A percentile compares a stretch with the other conserved stretches of the same genome.
phyloP scores from a whole-genome alignment of 1,140 invertebrate species.

The Phortica variegata region DNA sequence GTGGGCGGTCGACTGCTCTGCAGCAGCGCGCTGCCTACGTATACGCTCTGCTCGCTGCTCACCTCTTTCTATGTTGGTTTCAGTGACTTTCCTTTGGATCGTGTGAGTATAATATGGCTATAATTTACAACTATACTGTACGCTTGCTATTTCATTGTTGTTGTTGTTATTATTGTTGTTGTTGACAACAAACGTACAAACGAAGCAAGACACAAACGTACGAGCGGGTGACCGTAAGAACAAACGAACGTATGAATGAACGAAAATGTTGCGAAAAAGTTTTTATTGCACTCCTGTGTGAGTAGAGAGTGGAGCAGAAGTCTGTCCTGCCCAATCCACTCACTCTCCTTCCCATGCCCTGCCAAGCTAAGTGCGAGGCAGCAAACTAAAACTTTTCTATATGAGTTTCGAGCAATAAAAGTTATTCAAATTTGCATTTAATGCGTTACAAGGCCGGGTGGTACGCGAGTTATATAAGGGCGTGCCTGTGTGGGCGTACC shows the following conservation, averaged over 20 bases:
- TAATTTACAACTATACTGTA: slow-evolving; percentile 32
- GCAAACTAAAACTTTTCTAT: too few relatives aligned
- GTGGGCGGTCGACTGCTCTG: slow-evolving; percentile 37
- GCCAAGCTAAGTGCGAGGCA: too few relatives aligned
- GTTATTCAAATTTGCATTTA: slow-evolving; percentile 48
- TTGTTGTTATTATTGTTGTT: too few relatives aligned
- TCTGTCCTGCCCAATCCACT: slow-evolving; percentile 5
- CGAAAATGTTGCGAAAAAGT: slow-evolving; percentile 29
- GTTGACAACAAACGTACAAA: slow-evolving; percentile 35
- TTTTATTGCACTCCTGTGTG: slow-evolving; percentile 53
- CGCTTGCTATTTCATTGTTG: slow-evolving; percentile 46
- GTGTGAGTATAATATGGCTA: slow-evolving; percentile 49
- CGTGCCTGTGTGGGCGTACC: slow-evolving; percentile 15
- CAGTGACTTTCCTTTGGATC: slow-evolving; percentile 49
- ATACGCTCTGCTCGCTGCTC: slow-evolving; percentile 36
- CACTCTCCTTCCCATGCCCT: not conserved
- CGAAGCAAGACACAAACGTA: too few relatives aligned
- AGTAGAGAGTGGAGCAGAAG: too few relatives aligned
- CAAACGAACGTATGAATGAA: too few relatives aligned
- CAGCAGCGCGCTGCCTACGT: slow-evolving; percentile 26
- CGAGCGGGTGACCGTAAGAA: too few relatives aligned
- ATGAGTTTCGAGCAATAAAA: slow-evolving; percentile 52
- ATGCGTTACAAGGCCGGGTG: slow-evolving; percentile 48
- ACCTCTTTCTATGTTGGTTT: slow-evolving; percentile 47
- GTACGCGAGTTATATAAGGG: slow-evolving; percentile 21